phyloP scores from a whole-genome alignment of 2,113 vertebrate genomes.

The Bubo bubo region DNA sequence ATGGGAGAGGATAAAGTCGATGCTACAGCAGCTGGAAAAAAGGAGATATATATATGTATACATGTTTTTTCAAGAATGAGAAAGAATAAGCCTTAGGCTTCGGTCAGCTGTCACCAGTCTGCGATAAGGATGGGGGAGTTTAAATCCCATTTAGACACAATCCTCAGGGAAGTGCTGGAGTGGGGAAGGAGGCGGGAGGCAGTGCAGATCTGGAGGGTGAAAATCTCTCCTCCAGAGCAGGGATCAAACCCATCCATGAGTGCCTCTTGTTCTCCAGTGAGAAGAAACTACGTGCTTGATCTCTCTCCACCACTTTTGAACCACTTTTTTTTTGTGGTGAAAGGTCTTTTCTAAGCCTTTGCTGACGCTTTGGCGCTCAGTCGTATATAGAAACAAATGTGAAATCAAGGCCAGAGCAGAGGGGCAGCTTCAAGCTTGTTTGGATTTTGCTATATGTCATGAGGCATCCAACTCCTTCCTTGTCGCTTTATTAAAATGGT shows the following conservation, averaged over 20 bases:
- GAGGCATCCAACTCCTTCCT: background rate
- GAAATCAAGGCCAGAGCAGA: rapidly evolving
- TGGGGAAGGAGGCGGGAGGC: background rate
- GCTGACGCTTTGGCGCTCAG: background rate
- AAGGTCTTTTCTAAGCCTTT: background rate
- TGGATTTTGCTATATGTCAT: background rate
- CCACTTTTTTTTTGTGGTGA: background rate
- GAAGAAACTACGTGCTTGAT: background rate
- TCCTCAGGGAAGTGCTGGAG: background rate
- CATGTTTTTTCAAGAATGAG: background rate
- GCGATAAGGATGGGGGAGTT: background rate
- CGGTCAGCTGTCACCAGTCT: background rate
- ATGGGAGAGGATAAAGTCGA: background rate
- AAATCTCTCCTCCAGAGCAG: background rate
- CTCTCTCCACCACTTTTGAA: background rate
- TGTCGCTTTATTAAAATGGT: background rate
- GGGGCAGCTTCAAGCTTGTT: background rate
- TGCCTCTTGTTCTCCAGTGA: background rate
- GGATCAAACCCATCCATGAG: background rate
- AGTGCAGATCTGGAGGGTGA: background rate
- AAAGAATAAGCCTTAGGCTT: slow-evolving; percentile 15
- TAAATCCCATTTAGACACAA: slow-evolving; percentile 28
- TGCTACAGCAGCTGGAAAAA: background rate
- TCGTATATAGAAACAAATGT: background rate
- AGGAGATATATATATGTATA: background rate